Evolutionary conservation across 1,140 invertebrate species (phyloP).

Genomic region (Argopecten irradians): DNA sequence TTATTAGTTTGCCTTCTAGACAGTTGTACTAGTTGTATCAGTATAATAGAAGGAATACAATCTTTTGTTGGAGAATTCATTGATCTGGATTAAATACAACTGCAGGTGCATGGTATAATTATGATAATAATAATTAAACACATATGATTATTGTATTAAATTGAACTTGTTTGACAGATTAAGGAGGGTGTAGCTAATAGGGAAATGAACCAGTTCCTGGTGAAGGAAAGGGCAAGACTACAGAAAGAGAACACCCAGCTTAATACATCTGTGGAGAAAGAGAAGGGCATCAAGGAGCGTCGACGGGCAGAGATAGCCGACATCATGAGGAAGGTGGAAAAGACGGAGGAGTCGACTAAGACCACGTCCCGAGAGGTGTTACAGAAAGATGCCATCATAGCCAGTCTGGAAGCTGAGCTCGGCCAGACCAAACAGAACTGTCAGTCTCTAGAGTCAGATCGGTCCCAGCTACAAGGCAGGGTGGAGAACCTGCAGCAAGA

Average conservation of each 20-base stretch:
- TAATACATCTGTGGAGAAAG: slow-evolving; percentile 54
- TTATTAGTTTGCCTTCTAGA: too few relatives aligned
- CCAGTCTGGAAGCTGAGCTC: slow-evolving; percentile 58
- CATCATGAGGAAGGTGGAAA: slow-evolving; percentile 65
- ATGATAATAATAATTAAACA: too few relatives aligned
- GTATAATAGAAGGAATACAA: too few relatives aligned
- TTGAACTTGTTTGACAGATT: slow-evolving; percentile 55
- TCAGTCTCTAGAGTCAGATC: slow-evolving; percentile 51
- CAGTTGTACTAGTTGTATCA: too few relatives aligned
- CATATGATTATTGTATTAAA: neutral
- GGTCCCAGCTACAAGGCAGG: slow-evolving; percentile 52
- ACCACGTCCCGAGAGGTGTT: slow-evolving; percentile 48
- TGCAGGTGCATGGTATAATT: too few relatives aligned
- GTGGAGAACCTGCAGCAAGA: slow-evolving; percentile 59
- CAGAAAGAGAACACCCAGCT: slow-evolving; percentile 61
- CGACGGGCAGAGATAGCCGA: slow-evolving; percentile 57
- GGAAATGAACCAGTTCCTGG: slow-evolving; percentile 64
- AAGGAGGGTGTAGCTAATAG: slow-evolving; percentile 64
- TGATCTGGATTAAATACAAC: neutral
- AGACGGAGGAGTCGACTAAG: slow-evolving; percentile 45
- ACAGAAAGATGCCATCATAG: slow-evolving; percentile 61
- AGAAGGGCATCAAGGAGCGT: slow-evolving; percentile 57
- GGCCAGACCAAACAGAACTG: slow-evolving; percentile 55
- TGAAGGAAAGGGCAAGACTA: slow-evolving; percentile 59
- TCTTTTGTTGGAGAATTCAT: too few relatives aligned